phyloP scores from a whole-genome alignment of 53 echinoderm and acorn worm species.

The Arbacia lixula region DNA sequence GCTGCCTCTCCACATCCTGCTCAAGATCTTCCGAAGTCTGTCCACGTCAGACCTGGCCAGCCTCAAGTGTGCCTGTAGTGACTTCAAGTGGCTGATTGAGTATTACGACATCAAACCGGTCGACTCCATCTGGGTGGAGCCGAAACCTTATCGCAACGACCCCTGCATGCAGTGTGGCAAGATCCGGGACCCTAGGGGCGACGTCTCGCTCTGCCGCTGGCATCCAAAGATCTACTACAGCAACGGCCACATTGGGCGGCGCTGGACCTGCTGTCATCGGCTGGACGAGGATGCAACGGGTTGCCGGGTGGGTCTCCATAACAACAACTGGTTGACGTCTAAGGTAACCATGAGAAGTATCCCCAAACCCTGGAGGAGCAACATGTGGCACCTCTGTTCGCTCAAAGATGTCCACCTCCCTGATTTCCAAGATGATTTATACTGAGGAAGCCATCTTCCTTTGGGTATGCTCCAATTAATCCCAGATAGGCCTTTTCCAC shows the following conservation, averaged over 20 bases:
- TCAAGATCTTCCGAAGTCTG: constrained; percentile 79
- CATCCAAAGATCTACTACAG: constrained; percentile 96
- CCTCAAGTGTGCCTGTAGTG: constrained; percentile 85
- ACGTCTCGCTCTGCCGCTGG: constrained; percentile 93
- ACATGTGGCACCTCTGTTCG: constrained; percentile 40
- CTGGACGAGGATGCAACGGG: constrained; percentile 73
- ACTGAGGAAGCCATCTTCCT: too few species aligned
- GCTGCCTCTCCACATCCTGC: constrained; percentile 80
- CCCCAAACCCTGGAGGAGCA: constrained; percentile 58
- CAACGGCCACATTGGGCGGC: constrained; percentile 78
- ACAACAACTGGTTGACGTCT: constrained; percentile 92
- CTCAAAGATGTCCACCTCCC: constrained; percentile 7
- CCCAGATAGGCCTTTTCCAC: too few species aligned
- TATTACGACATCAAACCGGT: constrained; percentile 72
- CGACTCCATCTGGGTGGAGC: constrained; percentile 82
- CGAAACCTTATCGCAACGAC: constrained; percentile 70
- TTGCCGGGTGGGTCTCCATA: constrained; percentile 80
- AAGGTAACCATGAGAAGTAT: constrained; percentile 45
- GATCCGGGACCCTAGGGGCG: constrained; percentile 87
- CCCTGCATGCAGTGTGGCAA: constrained; percentile 99
- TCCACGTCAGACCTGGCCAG: constrained; percentile 80
- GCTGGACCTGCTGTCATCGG: constrained; percentile 93
- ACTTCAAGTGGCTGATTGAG: constrained; percentile 93
- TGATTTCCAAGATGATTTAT: neutral
- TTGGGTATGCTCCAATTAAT: too few species aligned